A percentile compares a stretch with the other conserved stretches of the same genome.
Conservation (phyloP, 2,888 invertebrate species). For the Clusia tigrina region DNA sequence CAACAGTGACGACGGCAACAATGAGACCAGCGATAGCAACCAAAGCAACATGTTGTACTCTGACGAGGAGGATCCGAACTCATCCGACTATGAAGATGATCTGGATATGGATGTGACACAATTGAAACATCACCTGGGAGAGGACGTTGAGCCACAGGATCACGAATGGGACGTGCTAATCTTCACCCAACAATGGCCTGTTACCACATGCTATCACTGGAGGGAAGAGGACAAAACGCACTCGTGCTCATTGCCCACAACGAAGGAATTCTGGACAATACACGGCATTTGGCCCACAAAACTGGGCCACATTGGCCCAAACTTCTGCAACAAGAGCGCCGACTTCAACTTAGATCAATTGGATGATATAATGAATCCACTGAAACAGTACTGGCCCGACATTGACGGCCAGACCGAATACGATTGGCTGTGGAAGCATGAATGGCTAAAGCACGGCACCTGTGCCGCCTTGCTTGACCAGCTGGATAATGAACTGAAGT, state of each 20-base stretch:
- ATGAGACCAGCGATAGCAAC: conserved; percentile 24
- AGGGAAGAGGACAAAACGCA: conserved; percentile 69
- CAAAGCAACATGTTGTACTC: conserved; percentile 37
- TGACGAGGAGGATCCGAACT: conserved; percentile 40
- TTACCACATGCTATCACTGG: conserved; percentile 77
- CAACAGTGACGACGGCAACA: background rate
- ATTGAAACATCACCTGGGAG: background rate
- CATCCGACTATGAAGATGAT: conserved; percentile 40
- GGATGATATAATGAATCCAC: conserved; percentile 67
- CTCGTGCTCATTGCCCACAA: conserved; percentile 71
- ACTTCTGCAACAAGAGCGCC: conserved; percentile 75
- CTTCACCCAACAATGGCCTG: conserved; percentile 84
- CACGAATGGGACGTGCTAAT: conserved; percentile 77
- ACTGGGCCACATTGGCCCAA: conserved; percentile 72
- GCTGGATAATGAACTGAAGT: conserved; percentile 72
- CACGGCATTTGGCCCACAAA: conserved; percentile 88
- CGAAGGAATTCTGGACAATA: conserved; percentile 75
- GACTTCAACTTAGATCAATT: conserved; percentile 72
- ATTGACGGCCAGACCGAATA: conserved; percentile 66
- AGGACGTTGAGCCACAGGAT: conserved; percentile 32
- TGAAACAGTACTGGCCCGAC: conserved; percentile 76
- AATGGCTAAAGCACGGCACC: conserved; percentile 86
- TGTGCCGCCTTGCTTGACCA: conserved; percentile 71
- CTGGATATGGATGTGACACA: conserved; percentile 25
- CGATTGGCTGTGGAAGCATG: conserved; percentile 78